Percentiles rank a stretch among this genome's conserved stretches.
Conservation (phyloP, 1,140 invertebrate species). For the Drosophila mauritiana region DNA sequence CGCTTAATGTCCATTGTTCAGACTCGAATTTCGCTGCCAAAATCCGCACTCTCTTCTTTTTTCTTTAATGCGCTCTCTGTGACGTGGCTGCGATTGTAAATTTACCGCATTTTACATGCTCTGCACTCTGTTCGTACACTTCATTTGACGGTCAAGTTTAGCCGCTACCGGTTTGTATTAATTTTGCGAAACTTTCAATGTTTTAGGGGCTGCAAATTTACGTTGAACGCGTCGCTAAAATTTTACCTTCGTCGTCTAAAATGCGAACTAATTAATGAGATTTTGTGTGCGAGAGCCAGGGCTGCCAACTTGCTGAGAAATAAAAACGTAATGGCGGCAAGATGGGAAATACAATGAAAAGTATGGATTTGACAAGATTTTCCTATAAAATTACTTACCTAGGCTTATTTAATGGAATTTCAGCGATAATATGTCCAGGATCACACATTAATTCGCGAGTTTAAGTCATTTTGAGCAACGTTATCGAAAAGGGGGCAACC, state of each 20-base stretch:
- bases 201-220: conserved; percentile 50
- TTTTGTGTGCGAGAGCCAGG: conserved; percentile 58
- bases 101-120: conserved; percentile 67
- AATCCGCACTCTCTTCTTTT: conserved; percentile 45
- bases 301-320: conserved; percentile 58
- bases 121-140: conserved; percentile 26
- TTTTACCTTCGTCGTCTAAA: conserved; percentile 81
- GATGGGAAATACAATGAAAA: conserved; percentile 1
- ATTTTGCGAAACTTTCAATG: conserved; percentile 43
- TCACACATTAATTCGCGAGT: conserved; percentile 7
- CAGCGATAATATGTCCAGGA: neutral
- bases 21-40: conserved; percentile 40
- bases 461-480: neutral
- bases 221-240: conserved; percentile 70
- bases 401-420: neutral
- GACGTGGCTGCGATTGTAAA: conserved; percentile 76
- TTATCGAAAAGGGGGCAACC: conserved; percentile 44
- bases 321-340: conserved; percentile 69
- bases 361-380: accelerated
- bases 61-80: conserved; percentile 55
- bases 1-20: conserved; percentile 28
- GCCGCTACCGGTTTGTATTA: conserved; percentile 66
- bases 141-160: conserved; percentile 26
- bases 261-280: conserved; percentile 81
- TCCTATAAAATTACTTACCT: neutral